Conservation (phyloP, 2,113 vertebrate genomes). For the Dicerorhinus sumatrensis region DNA sequence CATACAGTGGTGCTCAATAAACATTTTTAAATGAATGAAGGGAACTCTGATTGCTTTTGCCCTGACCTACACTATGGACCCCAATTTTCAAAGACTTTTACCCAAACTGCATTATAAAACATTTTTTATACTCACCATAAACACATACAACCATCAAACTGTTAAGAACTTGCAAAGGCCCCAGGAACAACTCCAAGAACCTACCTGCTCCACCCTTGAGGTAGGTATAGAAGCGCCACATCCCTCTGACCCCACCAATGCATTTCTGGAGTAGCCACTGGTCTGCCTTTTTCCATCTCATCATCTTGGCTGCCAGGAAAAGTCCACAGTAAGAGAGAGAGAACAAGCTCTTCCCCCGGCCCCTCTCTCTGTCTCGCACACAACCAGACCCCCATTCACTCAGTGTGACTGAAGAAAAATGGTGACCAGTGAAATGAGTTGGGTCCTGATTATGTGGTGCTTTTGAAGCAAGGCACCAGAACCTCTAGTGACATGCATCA, state of each 20-base stretch:
- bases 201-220: conserved; percentile 85
- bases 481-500: not conserved
- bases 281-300: conserved; percentile 84
- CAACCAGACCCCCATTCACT: not conserved
- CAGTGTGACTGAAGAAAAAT: not conserved
- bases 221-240: conserved; percentile 83
- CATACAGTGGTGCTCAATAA: not conserved
- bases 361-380: not conserved
- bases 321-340: not conserved
- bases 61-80: not conserved
- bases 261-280: conserved; percentile 87
- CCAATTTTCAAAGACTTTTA: not conserved
- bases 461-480: not conserved
- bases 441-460: not conserved
- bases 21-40: not conserved
- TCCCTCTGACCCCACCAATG: conserved; percentile 83
- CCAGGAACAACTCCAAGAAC: not conserved
- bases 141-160: not conserved
- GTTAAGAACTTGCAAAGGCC: not conserved
- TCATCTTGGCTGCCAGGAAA: conserved; percentile 81
- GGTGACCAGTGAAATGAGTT: not conserved
- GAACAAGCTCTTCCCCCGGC: not conserved
- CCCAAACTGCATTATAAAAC: not conserved
- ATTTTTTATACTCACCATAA: not conserved
- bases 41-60: not conserved